phyloP scores from a whole-genome alignment of 1,140 invertebrate species.

The Drosophila tani region DNA sequence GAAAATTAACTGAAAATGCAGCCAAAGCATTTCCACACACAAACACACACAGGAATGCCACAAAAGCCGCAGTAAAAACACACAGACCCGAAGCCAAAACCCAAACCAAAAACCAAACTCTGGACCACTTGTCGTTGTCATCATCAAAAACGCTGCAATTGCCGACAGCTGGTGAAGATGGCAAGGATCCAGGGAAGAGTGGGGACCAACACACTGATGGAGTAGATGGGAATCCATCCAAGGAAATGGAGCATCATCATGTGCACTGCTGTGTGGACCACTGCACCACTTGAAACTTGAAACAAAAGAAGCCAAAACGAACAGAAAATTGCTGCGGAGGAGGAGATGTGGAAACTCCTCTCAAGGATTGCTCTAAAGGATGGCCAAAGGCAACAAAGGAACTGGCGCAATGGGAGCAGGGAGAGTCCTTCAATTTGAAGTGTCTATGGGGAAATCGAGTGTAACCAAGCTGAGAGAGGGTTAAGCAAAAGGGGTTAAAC shows the following conservation, averaged over 20 bases:
- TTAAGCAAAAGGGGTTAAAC: constrained; percentile 7
- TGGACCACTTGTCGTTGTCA: constrained; percentile 50
- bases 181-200: constrained; percentile 5
- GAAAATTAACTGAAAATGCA: constrained; percentile 71
- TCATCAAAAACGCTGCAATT: constrained; percentile 60
- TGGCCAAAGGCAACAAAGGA: constrained; percentile 46
- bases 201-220: constrained; percentile 3
- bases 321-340: constrained; percentile 1
- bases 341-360: constrained; percentile 4
- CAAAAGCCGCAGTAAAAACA: constrained; percentile 43
- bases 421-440: constrained; percentile 38
- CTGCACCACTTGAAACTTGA: constrained; percentile 61
- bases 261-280: constrained; percentile 42
- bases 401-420: constrained; percentile 11
- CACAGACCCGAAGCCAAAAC: constrained; percentile 16
- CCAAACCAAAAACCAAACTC: constrained; percentile 15
- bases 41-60: constrained; percentile 37
- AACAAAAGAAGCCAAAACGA: constrained; percentile 64
- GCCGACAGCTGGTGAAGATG: constrained; percentile 48
- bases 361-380: constrained; percentile 39
- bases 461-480: constrained; percentile 32
- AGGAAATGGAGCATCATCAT: constrained; percentile 65
- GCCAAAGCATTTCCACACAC: constrained; percentile 8
- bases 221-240: constrained; percentile 56
- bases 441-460: constrained; percentile 56